Base-by-base conservation (phyloP, 2,797 vertebrate species). In the Urophycis tenuis region DNA sequence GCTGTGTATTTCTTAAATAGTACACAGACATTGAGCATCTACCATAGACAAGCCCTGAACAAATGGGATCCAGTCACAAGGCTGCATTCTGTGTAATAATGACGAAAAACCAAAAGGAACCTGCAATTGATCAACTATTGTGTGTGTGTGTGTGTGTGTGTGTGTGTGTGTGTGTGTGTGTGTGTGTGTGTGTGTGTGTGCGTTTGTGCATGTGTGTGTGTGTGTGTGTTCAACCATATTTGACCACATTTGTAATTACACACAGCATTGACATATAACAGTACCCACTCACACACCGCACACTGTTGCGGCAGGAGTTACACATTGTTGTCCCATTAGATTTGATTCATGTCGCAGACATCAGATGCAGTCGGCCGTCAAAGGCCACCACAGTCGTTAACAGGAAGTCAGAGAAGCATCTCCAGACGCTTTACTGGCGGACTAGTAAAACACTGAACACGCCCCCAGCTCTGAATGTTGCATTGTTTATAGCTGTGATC, bases 131-230 rank as follows among this genome's bases (percentile, higher is more conserved):
- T 39, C 12, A 45, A 45, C 41, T 45, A 45, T 34, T 34, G 5
- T 49, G 41, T 49, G 41, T 49, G 41, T 49, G 15, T 49, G 41
- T 49, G 41, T 49, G 41, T 49, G 41, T 19, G 41, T 19, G 41
- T 19, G 41, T 19, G 35, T 71, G 29, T 33, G 17, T 49, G 36
- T 49, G 39, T 33, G 19, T 71, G 36, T 71, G 69, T 49, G 19
- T 32, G 69, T 45, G 75, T 33, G 36, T 73, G 45, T 35, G 22
- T 30, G 71, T 73, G 71, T 73, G 71, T 64, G 70, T 35, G 19
- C 49, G 33, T 30, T 3, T 71, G 75, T 77, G 70, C 41, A 60
- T 73, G 31, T 53, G 70, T 72, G 76, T 72, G 39, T 77, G 39
- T 72, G 71, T 35, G 70, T 77, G 76, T 73, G 76, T 64, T 15